Evolutionary conservation across 2,888 invertebrate species (phyloP).

Genomic region (Magallana nippona): DNA sequence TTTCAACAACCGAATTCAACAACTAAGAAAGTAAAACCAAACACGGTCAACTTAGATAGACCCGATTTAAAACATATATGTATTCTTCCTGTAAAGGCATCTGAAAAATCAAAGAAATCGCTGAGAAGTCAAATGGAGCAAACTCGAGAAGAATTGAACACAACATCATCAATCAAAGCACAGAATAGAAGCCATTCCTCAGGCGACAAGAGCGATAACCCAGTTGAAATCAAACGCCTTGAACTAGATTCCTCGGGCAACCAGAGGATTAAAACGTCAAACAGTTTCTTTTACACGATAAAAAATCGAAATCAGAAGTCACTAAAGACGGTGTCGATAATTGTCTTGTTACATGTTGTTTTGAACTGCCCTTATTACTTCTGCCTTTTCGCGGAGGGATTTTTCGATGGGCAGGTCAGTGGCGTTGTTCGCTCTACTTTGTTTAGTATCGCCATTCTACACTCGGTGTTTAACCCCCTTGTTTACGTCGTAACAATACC

Average conservation of each 20-base stretch:
- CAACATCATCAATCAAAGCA: no score
- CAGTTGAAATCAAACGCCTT: no score
- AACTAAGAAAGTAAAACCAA: no score
- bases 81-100: no score
- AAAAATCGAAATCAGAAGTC: neutral
- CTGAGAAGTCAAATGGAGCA: neutral
- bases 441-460: neutral
- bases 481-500: constrained; percentile 2
- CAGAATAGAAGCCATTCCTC: no score
- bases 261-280: neutral
- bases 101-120: no score
- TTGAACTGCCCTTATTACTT: neutral
- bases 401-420: neutral
- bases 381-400: neutral
- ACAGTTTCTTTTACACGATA: neutral
- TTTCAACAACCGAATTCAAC: no score
- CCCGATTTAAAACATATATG: no score
- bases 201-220: no score
- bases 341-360: neutral
- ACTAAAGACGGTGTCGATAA: neutral
- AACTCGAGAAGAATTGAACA: neutral
- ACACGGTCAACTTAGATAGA: no score
- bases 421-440: neutral
- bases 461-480: neutral
- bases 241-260: neutral